A percentile compares a stretch with the other conserved stretches of the same genome.
These are phyloP conservation scores for Oreochromis aureus DNA, from an alignment of 2,113 vertebrate genomes.

Conservation along the genomic window DNA sequence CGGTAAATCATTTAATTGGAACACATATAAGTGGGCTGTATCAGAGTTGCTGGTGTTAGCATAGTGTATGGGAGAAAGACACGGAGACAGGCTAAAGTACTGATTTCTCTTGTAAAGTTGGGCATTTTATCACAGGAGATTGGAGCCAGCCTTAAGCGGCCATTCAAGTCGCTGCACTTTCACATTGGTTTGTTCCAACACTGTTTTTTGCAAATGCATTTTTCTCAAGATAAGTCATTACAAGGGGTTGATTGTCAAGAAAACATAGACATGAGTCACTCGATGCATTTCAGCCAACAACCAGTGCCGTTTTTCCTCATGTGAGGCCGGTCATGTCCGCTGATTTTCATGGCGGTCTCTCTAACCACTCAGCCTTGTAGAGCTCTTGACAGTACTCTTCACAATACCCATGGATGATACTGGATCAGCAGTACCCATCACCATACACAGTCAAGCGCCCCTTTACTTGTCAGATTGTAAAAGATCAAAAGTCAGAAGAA, in stretches of 20 bases:
- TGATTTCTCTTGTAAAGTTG: neutral
- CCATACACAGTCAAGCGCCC: neutral
- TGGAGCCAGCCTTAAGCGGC: accelerated
- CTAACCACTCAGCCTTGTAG: neutral
- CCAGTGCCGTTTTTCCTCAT: neutral
- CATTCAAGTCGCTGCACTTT: neutral
- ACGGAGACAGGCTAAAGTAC: neutral
- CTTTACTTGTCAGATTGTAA: constrained; percentile 26
- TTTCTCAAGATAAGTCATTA: neutral
- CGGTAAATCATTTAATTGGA: neutral
- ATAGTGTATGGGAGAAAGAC: neutral
- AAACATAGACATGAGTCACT: neutral
- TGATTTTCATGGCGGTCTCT: neutral
- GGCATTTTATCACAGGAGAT: neutral
- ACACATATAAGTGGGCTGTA: no score
- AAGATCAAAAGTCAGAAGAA: constrained; percentile 28
- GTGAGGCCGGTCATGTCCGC: neutral
- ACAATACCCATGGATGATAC: neutral
- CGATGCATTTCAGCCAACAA: neutral
- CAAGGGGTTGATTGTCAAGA: neutral
- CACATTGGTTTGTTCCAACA: neutral
- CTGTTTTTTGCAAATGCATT: neutral
- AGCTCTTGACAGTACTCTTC: neutral
- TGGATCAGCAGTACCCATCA: neutral
- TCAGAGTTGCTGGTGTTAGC: neutral